phyloP scores from a whole-genome alignment of 2,888 invertebrate species.

The Apodemia duryi region DNA sequence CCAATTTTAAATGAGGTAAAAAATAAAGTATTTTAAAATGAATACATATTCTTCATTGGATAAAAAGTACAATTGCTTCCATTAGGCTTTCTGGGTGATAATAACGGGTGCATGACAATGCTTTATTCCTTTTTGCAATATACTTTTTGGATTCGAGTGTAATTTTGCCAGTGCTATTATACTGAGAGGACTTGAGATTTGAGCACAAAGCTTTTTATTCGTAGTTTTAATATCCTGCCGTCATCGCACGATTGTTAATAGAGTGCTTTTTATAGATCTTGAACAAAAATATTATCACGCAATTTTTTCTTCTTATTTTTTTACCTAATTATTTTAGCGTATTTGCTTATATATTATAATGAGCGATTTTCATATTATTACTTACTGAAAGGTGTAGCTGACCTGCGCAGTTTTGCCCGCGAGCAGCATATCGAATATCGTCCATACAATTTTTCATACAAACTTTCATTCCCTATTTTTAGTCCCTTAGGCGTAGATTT shows the following conservation, averaged over 20 bases:
- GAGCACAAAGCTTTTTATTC: slow-evolving; percentile 11
- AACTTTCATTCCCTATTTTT: too few species aligned
- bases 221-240: slow-evolving; percentile 10
- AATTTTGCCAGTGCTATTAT: slow-evolving; percentile 14
- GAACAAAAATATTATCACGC: not conserved
- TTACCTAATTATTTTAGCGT: too few species aligned
- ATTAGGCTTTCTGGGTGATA: slow-evolving; percentile 8
- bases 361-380: too few species aligned
- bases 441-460: too few species aligned
- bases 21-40: not conserved
- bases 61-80: slow-evolving; percentile 8
- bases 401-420: too few species aligned
- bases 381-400: too few species aligned
- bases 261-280: slow-evolving; percentile 11
- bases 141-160: slow-evolving; percentile 10
- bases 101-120: slow-evolving; percentile 10
- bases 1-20: not conserved
- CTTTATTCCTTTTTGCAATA: slow-evolving; percentile 8
- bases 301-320: too few species aligned
- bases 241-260: slow-evolving; percentile 10
- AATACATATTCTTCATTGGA: not conserved
- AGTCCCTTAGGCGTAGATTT: too few species aligned
- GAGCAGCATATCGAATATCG: too few species aligned
- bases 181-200: slow-evolving; percentile 6
- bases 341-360: too few species aligned